A percentile compares a stretch with the other conserved stretches of the same genome.
Evolutionary conservation across 2,888 invertebrate species (phyloP).

Genomic region (Plemyria rubiginata): DNA sequence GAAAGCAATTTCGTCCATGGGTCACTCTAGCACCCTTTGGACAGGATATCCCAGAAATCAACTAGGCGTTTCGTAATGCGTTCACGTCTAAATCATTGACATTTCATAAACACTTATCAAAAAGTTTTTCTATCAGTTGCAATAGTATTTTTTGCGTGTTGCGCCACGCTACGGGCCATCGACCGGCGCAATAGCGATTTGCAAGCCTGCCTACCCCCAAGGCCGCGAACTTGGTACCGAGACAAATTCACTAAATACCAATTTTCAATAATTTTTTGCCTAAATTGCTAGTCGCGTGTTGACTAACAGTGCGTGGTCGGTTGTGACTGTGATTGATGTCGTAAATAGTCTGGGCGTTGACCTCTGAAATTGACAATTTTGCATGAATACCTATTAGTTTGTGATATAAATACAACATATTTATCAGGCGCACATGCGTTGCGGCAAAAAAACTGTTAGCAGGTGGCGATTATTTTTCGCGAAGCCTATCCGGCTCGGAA

Average conservation of each 20-base stretch:
- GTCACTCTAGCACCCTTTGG: background rate
- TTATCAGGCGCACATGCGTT: background rate
- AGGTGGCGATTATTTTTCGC: background rate
- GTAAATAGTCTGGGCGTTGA: constrained; percentile 26
- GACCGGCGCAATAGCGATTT: constrained; percentile 61
- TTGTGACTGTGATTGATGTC: constrained; percentile 5
- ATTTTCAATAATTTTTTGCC: constrained; percentile 37
- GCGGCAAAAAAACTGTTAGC: background rate
- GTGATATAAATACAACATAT: background rate
- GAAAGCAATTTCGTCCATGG: no score
- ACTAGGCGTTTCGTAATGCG: background rate
- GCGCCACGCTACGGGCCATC: constrained; percentile 61
- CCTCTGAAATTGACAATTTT: constrained; percentile 31
- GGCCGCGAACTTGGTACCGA: constrained; percentile 71
- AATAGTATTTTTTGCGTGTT: constrained; percentile 46
- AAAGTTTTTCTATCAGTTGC: constrained; percentile 32
- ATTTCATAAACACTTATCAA: constrained; percentile 29
- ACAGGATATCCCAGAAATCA: background rate
- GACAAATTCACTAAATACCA: constrained; percentile 67
- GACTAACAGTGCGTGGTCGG: constrained; percentile 38
- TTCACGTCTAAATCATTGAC: constrained; percentile 1
- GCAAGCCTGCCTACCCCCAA: constrained; percentile 50
- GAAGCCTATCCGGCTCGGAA: constrained; percentile 5
- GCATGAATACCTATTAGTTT: background rate
- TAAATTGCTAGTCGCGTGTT: constrained; percentile 39